phyloP scores from a whole-genome alignment of 2,113 vertebrate species.

The Kryptolebias marmoratus region DNA sequence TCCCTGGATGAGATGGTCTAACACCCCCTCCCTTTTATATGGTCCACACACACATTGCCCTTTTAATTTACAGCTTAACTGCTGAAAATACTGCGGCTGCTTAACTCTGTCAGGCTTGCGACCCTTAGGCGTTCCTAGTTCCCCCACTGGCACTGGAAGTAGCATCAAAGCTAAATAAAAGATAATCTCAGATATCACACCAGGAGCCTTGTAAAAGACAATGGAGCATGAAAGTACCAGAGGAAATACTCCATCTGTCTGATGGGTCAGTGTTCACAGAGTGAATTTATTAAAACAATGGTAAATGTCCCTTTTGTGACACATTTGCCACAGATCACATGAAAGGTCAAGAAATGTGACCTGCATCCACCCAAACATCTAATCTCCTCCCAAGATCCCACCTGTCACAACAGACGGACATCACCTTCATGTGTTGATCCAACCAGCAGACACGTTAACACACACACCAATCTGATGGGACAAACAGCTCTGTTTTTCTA shows the following conservation, averaged over 20 bases:
- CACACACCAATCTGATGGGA: slow-evolving; percentile 3
- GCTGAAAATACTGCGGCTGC: slow-evolving; percentile 21
- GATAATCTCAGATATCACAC: slow-evolving; percentile 12
- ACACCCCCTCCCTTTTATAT: slow-evolving; percentile 3
- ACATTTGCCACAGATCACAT: slow-evolving; percentile 41
- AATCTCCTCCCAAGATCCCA: slow-evolving; percentile 25
- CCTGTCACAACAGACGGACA: slow-evolving; percentile 22
- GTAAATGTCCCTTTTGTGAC: background rate
- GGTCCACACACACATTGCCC: slow-evolving; percentile 7
- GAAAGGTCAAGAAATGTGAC: slow-evolving; percentile 46
- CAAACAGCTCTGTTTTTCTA: background rate
- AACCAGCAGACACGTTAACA: slow-evolving; percentile 25
- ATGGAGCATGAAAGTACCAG: background rate
- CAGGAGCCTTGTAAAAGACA: slow-evolving; percentile 2
- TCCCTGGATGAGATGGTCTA: slow-evolving; percentile 22
- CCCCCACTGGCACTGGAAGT: background rate
- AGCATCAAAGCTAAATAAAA: slow-evolving; percentile 29
- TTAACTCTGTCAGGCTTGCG: slow-evolving; percentile 30
- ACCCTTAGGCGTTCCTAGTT: slow-evolving; percentile 28
- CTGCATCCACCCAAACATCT: slow-evolving; percentile 21
- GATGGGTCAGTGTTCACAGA: background rate
- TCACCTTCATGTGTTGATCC: slow-evolving; percentile 12
- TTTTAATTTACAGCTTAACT: slow-evolving; percentile 39
- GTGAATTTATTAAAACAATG: background rate
- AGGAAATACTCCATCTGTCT: background rate